These are phyloP conservation scores for Podilymbus podiceps DNA, from an alignment of 2,113 vertebrate genomes.

Conservation along the genomic window DNA sequence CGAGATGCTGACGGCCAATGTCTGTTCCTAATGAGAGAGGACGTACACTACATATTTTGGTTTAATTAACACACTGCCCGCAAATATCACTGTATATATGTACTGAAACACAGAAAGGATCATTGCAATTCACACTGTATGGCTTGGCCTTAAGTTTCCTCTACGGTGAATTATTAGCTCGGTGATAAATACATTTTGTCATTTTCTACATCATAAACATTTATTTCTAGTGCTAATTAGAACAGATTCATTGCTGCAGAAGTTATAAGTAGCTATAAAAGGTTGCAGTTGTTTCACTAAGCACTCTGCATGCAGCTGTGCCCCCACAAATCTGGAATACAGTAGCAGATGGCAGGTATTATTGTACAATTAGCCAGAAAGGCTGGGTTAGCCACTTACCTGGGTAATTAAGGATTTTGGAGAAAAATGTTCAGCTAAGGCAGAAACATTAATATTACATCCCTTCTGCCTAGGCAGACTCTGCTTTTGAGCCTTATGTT, in stretches of 20 bases:
- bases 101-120: not conserved
- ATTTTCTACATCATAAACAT: conserved; percentile 41
- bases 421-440: not conserved
- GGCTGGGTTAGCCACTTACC: not conserved
- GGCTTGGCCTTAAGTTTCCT: not conserved
- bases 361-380: not conserved
- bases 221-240: conserved; percentile 51
- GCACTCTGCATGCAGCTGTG: conserved; percentile 14
- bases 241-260: conserved; percentile 37
- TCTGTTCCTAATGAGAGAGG: not conserved
- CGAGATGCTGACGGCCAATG: accelerated
- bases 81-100: accelerated
- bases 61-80: not conserved
- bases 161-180: not conserved
- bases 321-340: not conserved
- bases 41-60: not conserved
- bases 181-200: conserved; percentile 44
- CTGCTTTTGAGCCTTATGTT: not conserved
- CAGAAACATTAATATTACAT: not conserved
- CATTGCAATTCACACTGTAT: not conserved
- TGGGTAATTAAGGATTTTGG: not conserved
- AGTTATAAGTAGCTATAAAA: conserved; percentile 32
- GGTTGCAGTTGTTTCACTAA: not conserved
- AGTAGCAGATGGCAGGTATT: conserved; percentile 39
- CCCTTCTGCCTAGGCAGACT: not conserved